Conservation (phyloP, 2,797 vertebrate genomes). For the Falco rusticolus region DNA sequence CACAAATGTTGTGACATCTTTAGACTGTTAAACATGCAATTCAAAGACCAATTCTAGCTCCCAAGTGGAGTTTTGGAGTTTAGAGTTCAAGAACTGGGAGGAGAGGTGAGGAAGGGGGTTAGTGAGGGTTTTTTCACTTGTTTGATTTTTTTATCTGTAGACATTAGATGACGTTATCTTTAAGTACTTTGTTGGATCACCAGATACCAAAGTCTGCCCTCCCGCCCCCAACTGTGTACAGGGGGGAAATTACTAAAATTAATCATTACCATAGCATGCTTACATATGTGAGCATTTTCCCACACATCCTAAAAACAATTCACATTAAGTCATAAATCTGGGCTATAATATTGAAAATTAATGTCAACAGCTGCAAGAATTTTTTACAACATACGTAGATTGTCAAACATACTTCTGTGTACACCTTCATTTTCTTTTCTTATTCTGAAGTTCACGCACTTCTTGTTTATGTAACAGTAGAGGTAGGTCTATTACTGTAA, state of each 20-base stretch:
- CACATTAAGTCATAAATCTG: not conserved
- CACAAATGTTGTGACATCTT: not conserved
- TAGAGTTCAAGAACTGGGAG: not conserved
- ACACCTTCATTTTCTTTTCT: not conserved
- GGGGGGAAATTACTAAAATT: not conserved
- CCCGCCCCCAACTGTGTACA: fast-evolving
- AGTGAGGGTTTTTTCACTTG: not conserved
- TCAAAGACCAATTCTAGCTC: not conserved
- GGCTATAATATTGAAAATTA: not conserved
- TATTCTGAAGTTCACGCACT: not conserved
- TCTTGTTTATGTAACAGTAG: not conserved
- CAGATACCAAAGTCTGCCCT: not conserved
- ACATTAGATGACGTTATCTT: not conserved
- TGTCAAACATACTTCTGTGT: not conserved
- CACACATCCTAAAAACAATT: not conserved
- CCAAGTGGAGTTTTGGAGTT: not conserved
- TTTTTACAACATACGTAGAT: not conserved
- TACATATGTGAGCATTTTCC: not conserved
- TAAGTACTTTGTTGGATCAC: not conserved
- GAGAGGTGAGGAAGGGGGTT: not conserved
- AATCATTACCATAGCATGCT: not conserved
- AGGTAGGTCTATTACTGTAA: not conserved
- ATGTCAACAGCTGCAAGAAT: not conserved
- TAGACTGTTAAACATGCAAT: not conserved
- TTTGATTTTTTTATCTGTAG: not conserved